These are phyloP conservation scores for Tyria jacobaeae DNA, from an alignment of 2,888 invertebrate species.

Conservation along the genomic window DNA sequence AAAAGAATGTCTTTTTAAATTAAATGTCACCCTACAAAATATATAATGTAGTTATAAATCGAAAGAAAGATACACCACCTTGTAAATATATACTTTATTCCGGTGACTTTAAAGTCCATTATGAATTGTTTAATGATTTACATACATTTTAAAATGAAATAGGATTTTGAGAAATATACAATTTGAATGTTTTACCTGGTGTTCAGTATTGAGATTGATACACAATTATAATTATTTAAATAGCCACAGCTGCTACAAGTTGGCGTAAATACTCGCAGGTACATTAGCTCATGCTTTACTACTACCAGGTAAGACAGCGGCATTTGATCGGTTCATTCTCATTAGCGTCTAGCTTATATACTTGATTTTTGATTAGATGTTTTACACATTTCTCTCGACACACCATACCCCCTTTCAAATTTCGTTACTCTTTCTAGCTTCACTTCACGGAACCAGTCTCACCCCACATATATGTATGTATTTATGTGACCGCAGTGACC, in stretches of 20 bases:
- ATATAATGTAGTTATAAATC: conserved; percentile 12
- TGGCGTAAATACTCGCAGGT: too few relatives aligned
- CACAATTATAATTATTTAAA: background rate
- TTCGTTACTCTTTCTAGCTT: too few relatives aligned
- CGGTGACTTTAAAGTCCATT: fast-evolving
- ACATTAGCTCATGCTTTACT: too few relatives aligned
- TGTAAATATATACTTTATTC: conserved; percentile 4
- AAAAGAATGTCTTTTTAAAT: conserved; percentile 7
- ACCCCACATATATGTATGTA: too few relatives aligned
- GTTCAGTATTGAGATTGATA: background rate
- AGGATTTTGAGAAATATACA: background rate
- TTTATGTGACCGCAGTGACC: too few relatives aligned
- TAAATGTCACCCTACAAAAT: conserved; percentile 21
- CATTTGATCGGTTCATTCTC: too few relatives aligned
- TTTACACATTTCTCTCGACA: too few relatives aligned
- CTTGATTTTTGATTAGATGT: too few relatives aligned
- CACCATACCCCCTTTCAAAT: too few relatives aligned
- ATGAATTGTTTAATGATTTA: background rate
- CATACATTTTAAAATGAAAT: conserved; percentile 10
- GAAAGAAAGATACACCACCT: background rate
- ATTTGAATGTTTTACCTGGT: background rate
- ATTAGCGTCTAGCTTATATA: too few relatives aligned
- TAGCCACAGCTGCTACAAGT: background rate
- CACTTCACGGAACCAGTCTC: too few relatives aligned
- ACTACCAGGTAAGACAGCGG: too few relatives aligned